Evolutionary conservation across 2,888 invertebrate species (phyloP), one percentile per base, ranked within the genome.

Genomic region (Andrena dorsata): DNA sequence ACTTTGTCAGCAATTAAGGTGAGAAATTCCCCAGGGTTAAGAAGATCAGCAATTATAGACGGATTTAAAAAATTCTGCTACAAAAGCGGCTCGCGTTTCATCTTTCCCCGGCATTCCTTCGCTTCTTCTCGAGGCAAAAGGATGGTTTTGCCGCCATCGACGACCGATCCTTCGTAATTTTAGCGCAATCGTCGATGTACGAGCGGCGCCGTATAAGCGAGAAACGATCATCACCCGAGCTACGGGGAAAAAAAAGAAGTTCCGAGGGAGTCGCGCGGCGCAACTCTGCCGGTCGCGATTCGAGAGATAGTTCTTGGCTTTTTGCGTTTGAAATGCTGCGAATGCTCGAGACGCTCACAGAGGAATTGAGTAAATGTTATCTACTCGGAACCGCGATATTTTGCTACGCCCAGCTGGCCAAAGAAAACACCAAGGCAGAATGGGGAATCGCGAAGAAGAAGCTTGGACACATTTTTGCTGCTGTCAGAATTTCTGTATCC

Each of bases 201-300:
- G 63, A 60, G 76, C 72, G 65, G 78, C 58, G 30, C 70, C 78
- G 64, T 77, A 61, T 70, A 77, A 41, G 68, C 53, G 76, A 49
- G 53, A 68, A 63, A 49, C 61, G 68, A 80, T 78, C 68, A 30
- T 49, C 76, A 71, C 70, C 71, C 41, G 71, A 8, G 23, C 23
- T 26, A 61, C 35, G n/a, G 26, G 41, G 8, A 0, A 10, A 65
- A 49, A 32, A 53, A 60, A 32, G 6, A 53, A 35, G 53, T 35
- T 41, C 13, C 47, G 16, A 20, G 35, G 30, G 64, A 65, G 41
- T 16, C 49, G 20, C 60, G 10, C 26, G 49, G 41, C 13, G 66
- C 60, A 65, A 61, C 30, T 60, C 61, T 26, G 23, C 76, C 35
- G 26, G 2, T 10, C 13, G 74, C 8, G 8, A 7, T 8, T 28